Base-by-base conservation (phyloP, 2,797 vertebrate genomes). In the Onychomys leucogaster region DNA sequence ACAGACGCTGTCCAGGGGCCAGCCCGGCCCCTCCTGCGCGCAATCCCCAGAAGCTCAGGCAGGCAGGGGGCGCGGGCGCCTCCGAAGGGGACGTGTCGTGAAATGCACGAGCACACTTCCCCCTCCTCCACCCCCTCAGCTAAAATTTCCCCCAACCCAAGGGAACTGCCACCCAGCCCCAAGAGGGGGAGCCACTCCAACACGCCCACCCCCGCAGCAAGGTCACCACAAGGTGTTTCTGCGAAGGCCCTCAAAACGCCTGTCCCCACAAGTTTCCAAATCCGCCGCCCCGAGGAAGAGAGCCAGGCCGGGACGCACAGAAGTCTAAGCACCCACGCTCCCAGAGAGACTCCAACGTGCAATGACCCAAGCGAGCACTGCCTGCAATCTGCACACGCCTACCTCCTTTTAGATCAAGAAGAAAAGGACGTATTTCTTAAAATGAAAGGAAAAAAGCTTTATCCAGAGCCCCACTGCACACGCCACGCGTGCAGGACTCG, bases 11-110 rank as follows among this genome's bases (percentile, higher is more conserved):
- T 86, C 85, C 94, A 46, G 82, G 69, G 91, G 97, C 96, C 87
- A 90, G 67, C 73, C 27, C 63, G 85, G 14, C 59, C 84, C 89
- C 85, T 73, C 83, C 86, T 25, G 65, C 63, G 93, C 91, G 96
- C 97, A 95, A 94, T 88, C 97, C 94, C 94, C 43, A 97, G 98
- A 97, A 93, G 90, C 95, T 93, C 81, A 85, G 94, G 96, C 98
- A 91, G 89, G 96, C 90, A 91, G 96, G 93, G 80, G 96, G 94
- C 89, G 96, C 94, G 95, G 97, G 95, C 90, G 95, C 97, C 97
- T 91, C 87, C 0, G 77, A 89, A 97, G 93, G 85, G 92, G 94
- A 98, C 98, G 96, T 97, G 98, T 98, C 97, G 57, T 84, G 96
- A 97, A 98, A 98, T 94, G 96, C 98, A 97, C 94, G 77, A 96